Evolutionary conservation across 2,888 invertebrate species (phyloP), one percentile per base, ranked within the genome.

Genomic region (Mythimna pallens): DNA sequence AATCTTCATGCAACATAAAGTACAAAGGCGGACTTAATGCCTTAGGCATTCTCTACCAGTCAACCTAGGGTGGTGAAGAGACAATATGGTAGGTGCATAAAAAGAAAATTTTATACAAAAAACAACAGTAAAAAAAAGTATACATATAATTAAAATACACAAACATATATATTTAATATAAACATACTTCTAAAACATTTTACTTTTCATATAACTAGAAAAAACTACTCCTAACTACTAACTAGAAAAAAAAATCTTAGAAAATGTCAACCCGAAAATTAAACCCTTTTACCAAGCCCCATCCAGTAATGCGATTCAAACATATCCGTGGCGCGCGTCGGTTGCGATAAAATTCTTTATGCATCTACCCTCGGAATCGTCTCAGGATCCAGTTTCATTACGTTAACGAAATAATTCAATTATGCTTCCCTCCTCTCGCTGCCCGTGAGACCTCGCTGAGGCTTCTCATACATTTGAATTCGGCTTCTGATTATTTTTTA

Each of bases 361-460:
- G 94, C 91, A 93, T 89, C 92, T 91, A 89, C 89, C 90, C 87
- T 89, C 84, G 89, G 90, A 92, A 93, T 91, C 90, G 91, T 92
- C 92, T 89, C 92, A 90, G 91, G 90, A 92, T 93, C 91, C 92
- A 91, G 93, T 94, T 94, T 94, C 93, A 94, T 95, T 94, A 93
- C 92, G 92, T 90, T 95, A 94, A 92, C 93, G 92, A 93, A 94
- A 94, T 94, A 93, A 94, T 95, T 94, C 93, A 93, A 94, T 94
- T 94, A 94, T 89, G 89, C 87, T 88, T 85, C 69, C 65, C 75
- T 77, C 71, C 73, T 72, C 68, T 65, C 76, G 78, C 81, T 52
- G 66, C 76, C 83, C 55, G 65, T 76, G 74, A 71, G 70, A 81
- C 78, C 75, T 68, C 68, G 66, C 52, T 68, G 81, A 65, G 73